These are phyloP conservation scores for Griposia aprilina DNA, from an alignment of 2,888 invertebrate genomes.

Conservation along the genomic window DNA sequence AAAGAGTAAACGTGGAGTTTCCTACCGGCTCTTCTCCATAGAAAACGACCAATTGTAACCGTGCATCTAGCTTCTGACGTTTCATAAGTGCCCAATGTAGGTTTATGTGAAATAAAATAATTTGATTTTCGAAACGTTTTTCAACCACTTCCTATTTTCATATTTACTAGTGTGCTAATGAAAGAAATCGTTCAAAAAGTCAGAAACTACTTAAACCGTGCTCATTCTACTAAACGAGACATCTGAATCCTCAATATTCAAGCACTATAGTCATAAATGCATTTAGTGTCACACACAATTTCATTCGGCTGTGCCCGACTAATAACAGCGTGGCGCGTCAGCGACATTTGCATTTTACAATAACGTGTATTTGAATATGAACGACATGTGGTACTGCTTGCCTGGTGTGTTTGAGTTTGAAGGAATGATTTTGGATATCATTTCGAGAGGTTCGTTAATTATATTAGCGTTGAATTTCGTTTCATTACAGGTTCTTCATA, in stretches of 20 bases:
- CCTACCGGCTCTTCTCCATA: too few species aligned
- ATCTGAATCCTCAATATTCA: constrained; percentile 26
- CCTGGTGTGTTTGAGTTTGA: constrained; percentile 9
- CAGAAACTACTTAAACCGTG: not conserved
- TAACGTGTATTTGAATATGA: constrained; percentile 61
- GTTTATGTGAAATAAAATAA: too few species aligned
- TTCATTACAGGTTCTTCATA: too few species aligned
- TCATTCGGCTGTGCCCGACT: constrained; percentile 33
- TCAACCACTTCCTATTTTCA: not conserved
- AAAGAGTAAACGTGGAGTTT: too few species aligned
- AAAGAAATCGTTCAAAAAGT: not conserved
- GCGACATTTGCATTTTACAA: constrained; percentile 67
- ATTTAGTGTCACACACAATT: constrained; percentile 42
- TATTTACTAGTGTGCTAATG: not conserved
- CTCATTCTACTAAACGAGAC: constrained; percentile 6
- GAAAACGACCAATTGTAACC: too few species aligned
- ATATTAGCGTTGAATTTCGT: not conserved
- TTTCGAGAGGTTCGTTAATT: not conserved
- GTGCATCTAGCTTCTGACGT: too few species aligned
- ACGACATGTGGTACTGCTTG: constrained; percentile 23
- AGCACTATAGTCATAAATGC: constrained; percentile 2
- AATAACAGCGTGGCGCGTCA: constrained; percentile 23
- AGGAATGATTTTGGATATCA: not conserved
- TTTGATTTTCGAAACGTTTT: not conserved
- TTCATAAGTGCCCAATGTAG: too few species aligned